Percentiles rank a stretch among this genome's conserved stretches.
These are phyloP conservation scores for Reticulitermes speratus DNA, from an alignment of 1,140 invertebrate species.

Conservation along the genomic window DNA sequence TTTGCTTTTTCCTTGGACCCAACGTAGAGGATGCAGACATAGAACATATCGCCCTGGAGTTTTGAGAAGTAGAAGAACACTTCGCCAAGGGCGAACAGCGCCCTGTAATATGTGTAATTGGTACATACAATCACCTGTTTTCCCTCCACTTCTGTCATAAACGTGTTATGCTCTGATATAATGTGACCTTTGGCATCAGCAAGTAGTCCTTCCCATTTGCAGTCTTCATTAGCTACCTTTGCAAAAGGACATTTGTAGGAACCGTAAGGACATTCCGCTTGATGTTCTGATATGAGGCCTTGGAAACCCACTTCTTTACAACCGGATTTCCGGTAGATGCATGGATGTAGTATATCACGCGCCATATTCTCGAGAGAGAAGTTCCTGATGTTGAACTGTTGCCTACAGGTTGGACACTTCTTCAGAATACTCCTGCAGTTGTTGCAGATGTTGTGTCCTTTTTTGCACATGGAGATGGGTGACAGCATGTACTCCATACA, in stretches of 20 bases:
- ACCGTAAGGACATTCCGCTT: slow-evolving; percentile 51
- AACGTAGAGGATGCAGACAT: not conserved
- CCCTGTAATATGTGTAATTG: not conserved
- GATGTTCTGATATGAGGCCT: slow-evolving; percentile 45
- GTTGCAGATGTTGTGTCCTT: slow-evolving; percentile 74
- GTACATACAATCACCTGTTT: not conserved
- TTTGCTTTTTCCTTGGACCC: not conserved
- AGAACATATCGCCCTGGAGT: not conserved
- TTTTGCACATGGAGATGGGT: slow-evolving; percentile 72
- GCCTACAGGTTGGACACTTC: slow-evolving; percentile 73
- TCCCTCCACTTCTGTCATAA: not conserved
- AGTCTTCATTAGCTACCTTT: not conserved
- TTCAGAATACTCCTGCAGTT: slow-evolving; percentile 64
- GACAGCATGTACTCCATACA: slow-evolving; percentile 75
- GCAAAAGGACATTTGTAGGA: slow-evolving; percentile 48
- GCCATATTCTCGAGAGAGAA: slow-evolving; percentile 66
- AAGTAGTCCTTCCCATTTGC: not conserved
- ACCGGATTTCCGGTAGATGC: slow-evolving; percentile 46
- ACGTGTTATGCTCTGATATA: not conserved
- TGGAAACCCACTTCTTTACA: slow-evolving; percentile 46
- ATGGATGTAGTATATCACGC: slow-evolving; percentile 41
- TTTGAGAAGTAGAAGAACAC: not conserved
- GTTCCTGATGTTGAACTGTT: slow-evolving; percentile 68
- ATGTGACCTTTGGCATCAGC: not conserved
- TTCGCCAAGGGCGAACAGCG: not conserved